Base-by-base conservation (phyloP, 1,140 invertebrate species). In the Oncopeltus fasciatus region DNA sequence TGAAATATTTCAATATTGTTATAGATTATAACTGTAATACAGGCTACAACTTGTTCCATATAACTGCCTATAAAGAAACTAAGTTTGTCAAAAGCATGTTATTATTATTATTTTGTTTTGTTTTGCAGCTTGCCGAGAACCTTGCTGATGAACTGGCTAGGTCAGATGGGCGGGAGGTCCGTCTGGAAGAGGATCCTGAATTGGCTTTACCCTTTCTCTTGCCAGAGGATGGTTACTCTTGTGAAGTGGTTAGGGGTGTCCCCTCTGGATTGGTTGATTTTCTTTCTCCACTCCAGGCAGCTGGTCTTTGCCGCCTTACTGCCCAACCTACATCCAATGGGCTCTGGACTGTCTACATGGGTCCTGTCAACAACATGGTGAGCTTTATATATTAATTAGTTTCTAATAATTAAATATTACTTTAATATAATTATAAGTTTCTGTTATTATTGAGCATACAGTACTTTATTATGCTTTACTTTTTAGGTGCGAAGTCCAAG, bases 211-310 rank as follows among this genome's bases (percentile, higher is more conserved):
- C 90, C 3, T 86, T 99, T 59, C 75, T 98, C 4, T 77, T 99
- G 14, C 96, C 96, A 0, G 93, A 96, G 71, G 95, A 99, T 77
- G 95, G 95, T 14, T 99, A 98, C 76, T 95, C 93, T 70, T 95
- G 93, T 75, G 95, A 98, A 76, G 90, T 96, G 44, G 90, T 95
- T 51, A 78, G 88, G 57, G 93, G 93, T 31, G 85, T 95, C 51
- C 94, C 94, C 20, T 84, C 86, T n/a, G 68, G 66, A 0, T 76
- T 98, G 24, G 85, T 88, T 0, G 94, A 98, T 72, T 97, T 96
- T 72, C 75, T 98, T 24, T 83, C 86, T 59, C 92, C 92, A 2
- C 76, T 97, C 21, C 87, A 92, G 71, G 82, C 85, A 53, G 84
- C 86, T 51, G 89, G 90, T 8, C 78, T 96, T 28, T 97, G 94